Evolutionary conservation across 2,888 invertebrate species (phyloP).

Genomic region (Tetramorium bicarinatum): DNA sequence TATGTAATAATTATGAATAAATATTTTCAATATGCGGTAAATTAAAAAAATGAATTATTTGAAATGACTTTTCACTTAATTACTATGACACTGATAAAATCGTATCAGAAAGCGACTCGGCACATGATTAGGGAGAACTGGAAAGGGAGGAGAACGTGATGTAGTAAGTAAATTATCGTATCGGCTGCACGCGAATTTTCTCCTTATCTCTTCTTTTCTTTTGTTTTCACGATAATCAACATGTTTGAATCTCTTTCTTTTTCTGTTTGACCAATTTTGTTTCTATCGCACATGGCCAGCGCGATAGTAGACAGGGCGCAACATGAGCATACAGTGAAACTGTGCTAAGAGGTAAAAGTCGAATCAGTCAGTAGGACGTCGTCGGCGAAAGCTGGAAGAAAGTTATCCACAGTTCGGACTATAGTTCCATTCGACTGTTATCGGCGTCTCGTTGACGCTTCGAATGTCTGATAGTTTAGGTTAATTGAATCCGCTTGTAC

Average conservation of each 20-base stretch:
- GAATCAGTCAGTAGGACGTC: constrained; percentile 85
- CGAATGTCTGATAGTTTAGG: background rate
- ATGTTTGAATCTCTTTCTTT: constrained; percentile 10
- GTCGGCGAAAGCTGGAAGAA: constrained; percentile 84
- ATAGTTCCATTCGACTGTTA: constrained; percentile 62
- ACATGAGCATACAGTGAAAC: constrained; percentile 79
- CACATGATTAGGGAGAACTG: background rate
- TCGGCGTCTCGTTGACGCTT: constrained; percentile 12
- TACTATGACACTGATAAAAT: background rate
- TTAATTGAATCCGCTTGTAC: background rate
- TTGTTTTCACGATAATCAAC: constrained; percentile 8
- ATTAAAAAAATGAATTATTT: background rate
- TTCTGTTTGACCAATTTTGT: background rate
- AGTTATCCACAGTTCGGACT: constrained; percentile 77
- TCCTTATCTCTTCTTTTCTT: background rate
- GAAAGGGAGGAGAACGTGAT: background rate
- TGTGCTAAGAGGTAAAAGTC: constrained; percentile 86
- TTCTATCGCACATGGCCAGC: constrained; percentile 18
- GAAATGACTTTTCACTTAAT: background rate
- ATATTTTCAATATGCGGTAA: background rate
- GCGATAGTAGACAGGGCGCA: constrained; percentile 8
- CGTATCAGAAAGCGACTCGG: background rate
- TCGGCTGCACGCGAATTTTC: constrained; percentile 5
- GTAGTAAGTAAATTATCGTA: constrained; percentile 24
- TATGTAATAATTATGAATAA: background rate